Base-by-base conservation (phyloP, 1,140 invertebrate species). In the Neomicropteryx cornuta region DNA sequence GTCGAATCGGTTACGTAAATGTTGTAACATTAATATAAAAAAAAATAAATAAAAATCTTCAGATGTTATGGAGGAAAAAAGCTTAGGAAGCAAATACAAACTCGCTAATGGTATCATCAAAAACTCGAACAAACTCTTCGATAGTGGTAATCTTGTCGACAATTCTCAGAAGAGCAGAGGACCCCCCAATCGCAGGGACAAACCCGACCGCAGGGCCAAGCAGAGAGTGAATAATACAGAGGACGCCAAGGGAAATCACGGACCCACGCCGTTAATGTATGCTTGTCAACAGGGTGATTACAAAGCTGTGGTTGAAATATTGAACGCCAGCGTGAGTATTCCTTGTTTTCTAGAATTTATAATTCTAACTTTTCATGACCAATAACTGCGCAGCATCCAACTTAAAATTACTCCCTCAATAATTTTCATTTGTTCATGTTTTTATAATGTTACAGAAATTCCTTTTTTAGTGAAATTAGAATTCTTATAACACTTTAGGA, bases 181-280 rank as follows among this genome's bases (percentile, higher is more conserved):
- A n/a, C n/a, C n/a, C n/a, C n/a, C n/a, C n/a, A n/a, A n/a, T n/a
- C n/a, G n/a, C n/a, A n/a, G n/a, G n/a, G n/a, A n/a, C n/a, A n/a
- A n/a, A n/a, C n/a, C n/a, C n/a, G n/a, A n/a, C n/a, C n/a, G n/a
- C 8, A 27, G 23, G 23, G 23, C 8, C 23, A 46, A 45, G 31
- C 41, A 46, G 16, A 40, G 35, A 20, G 31, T 28, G 18, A 39
- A 58, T 16, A 66, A 64, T 49, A 61, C 61, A 33, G 58, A 60
- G 46, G 53, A 54, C 3, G 60, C 60, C 44, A 60, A 55, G 40
- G 50, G 45, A 38, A 50, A 53, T 40, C 70, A 71, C 45, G 73
- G 73, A 46, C 74, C 72, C 52, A 85, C 85, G 35, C 76, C 79
- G 36, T 73, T 92, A 51, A 91, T 92, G 87, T 84, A 89, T 62